phyloP scores from a whole-genome alignment of 2,888 invertebrate species.

The Drosophila algonquin region DNA sequence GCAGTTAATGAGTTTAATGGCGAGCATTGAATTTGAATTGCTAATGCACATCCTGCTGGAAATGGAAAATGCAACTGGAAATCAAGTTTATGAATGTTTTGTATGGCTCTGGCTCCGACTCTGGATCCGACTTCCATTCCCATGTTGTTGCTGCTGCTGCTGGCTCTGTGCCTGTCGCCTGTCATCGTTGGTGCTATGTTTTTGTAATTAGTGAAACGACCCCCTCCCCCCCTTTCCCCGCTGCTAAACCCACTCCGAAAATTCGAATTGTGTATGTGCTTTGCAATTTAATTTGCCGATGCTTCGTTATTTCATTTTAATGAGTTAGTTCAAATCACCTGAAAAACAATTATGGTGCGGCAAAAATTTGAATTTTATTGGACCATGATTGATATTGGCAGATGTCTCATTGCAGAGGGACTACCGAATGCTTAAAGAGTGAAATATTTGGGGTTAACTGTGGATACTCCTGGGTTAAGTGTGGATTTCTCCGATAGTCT shows the following conservation, averaged over 20 bases:
- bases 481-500: no score
- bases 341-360: conserved; percentile 43
- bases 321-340: conserved; percentile 40
- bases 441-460: neutral
- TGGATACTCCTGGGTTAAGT: no score
- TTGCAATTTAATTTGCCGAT: conserved; percentile 42
- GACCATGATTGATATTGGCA: conserved; percentile 30
- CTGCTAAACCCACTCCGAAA: conserved; percentile 4
- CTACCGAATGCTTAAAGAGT: neutral
- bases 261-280: conserved; percentile 28
- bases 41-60: conserved; percentile 68
- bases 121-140: neutral
- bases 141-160: conserved; percentile 1
- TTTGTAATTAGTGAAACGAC: conserved; percentile 37
- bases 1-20: conserved; percentile 80
- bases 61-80: conserved; percentile 70
- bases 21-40: conserved; percentile 77
- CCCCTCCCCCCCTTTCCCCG: neutral
- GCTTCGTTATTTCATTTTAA: conserved; percentile 42
- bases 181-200: conserved; percentile 24
- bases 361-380: conserved; percentile 32
- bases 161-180: neutral
- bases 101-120: conserved; percentile 1
- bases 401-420: conserved; percentile 22
- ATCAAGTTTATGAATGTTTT: conserved; percentile 58